A percentile compares a stretch with the other conserved stretches of the same genome.
phyloP scores from a whole-genome alignment of 2,888 invertebrate genomes.

The Arge pagana region DNA sequence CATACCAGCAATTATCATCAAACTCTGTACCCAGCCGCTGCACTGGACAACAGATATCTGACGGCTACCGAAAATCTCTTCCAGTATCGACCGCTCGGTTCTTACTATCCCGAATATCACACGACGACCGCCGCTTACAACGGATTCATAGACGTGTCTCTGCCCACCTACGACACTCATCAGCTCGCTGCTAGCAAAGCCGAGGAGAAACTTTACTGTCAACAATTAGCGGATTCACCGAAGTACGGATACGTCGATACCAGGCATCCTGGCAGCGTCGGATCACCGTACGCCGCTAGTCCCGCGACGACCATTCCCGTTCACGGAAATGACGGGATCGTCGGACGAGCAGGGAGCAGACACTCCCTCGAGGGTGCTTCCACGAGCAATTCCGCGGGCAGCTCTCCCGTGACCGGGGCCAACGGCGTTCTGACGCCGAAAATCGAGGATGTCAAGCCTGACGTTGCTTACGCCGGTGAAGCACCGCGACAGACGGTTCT shows the following conservation, averaged over 20 bases:
- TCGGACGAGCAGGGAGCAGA: constrained; percentile 50
- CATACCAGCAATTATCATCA: constrained; percentile 73
- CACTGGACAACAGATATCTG: constrained; percentile 68
- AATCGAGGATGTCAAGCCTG: constrained; percentile 65
- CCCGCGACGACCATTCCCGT: constrained; percentile 42
- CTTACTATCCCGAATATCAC: constrained; percentile 79
- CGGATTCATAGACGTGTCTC: constrained; percentile 80
- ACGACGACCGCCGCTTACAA: constrained; percentile 75
- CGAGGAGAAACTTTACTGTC: constrained; percentile 68
- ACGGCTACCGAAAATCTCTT: constrained; percentile 83
- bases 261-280: constrained; percentile 49
- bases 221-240: constrained; percentile 65
- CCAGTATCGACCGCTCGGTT: constrained; percentile 86
- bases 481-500: constrained; percentile 86
- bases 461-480: constrained; percentile 60
- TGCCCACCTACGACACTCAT: constrained; percentile 68
- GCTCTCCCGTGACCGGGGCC: constrained; percentile 64
- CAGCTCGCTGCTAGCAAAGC: constrained; percentile 60
- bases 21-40: constrained; percentile 62
- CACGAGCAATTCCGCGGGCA: constrained; percentile 66
- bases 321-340: constrained; percentile 38
- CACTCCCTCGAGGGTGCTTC: constrained; percentile 60
- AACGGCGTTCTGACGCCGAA: constrained; percentile 65
- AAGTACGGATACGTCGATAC: constrained; percentile 55
- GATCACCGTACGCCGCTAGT: constrained; percentile 50